phyloP scores from a whole-genome alignment of 2,113 vertebrate species.

The Pteronura brasiliensis region DNA sequence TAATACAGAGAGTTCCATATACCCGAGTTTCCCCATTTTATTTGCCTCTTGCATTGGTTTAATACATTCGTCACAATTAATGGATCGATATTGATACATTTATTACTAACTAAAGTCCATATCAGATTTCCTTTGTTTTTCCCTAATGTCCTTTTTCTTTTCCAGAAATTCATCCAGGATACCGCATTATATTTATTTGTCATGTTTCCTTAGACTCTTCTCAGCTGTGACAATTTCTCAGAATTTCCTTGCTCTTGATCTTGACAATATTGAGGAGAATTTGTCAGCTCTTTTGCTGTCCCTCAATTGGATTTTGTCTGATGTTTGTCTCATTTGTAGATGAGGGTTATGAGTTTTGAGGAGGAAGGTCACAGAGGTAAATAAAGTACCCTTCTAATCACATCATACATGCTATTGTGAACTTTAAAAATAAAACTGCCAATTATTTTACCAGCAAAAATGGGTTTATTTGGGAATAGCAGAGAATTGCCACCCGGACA shows the following conservation, averaged over 20 bases:
- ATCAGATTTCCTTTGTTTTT: background rate
- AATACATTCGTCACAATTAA: background rate
- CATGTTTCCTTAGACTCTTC: background rate
- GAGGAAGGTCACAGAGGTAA: background rate
- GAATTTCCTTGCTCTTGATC: background rate
- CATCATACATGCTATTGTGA: background rate
- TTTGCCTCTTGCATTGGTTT: background rate
- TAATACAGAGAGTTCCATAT: background rate
- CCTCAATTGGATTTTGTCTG: background rate
- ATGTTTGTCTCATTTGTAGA: background rate
- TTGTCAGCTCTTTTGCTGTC: background rate
- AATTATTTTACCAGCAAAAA: background rate
- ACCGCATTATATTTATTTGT: background rate
- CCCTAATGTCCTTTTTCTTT: background rate
- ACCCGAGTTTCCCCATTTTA: background rate
- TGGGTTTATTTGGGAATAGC: background rate
- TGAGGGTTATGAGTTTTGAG: background rate
- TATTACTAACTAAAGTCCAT: background rate
- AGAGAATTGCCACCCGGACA: background rate
- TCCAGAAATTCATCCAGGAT: background rate
- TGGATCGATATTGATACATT: background rate
- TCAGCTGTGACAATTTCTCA: background rate
- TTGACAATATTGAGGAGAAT: background rate
- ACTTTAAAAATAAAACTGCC: background rate
- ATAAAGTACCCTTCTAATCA: background rate